Evolutionary conservation across 2,797 vertebrate genomes (phyloP).

Genomic region (Protosalanx chinensis): DNA sequence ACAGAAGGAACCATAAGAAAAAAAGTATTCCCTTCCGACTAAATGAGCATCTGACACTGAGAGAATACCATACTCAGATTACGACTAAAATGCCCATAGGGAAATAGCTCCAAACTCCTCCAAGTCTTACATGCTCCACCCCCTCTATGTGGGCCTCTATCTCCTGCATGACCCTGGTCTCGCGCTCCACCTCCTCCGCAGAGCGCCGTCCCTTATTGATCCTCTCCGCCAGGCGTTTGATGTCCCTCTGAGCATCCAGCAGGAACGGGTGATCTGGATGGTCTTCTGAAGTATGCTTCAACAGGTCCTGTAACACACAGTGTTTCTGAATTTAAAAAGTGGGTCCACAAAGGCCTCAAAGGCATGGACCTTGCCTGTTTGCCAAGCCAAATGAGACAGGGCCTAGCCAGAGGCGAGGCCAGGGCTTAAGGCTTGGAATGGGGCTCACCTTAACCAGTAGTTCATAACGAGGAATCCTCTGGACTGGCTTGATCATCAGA

Average conservation of each 20-base stretch:
- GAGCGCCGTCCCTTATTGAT: conserved; percentile 95
- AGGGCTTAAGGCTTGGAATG: background rate
- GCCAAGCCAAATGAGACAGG: too few relatives aligned
- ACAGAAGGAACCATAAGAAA: background rate
- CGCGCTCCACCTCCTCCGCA: conserved; percentile 91
- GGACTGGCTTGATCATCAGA: conserved; percentile 98
- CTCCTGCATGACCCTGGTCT: conserved; percentile 93
- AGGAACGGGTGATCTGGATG: conserved; percentile 89
- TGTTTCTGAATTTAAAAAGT: too few relatives aligned
- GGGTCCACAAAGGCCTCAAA: too few relatives aligned
- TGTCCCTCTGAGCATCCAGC: conserved; percentile 89
- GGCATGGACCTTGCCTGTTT: background rate
- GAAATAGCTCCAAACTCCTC: background rate
- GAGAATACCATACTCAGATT: too few relatives aligned
- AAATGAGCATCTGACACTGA: background rate
- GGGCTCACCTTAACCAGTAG: conserved; percentile 90
- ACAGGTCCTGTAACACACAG: conserved; percentile 78
- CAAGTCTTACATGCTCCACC: conserved; percentile 85
- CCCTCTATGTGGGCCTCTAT: conserved; percentile 97
- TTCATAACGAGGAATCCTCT: conserved; percentile 95
- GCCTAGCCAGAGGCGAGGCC: background rate
- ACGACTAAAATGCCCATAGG: too few relatives aligned
- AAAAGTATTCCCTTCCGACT: background rate
- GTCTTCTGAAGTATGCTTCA: conserved; percentile 94
- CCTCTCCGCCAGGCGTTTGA: conserved; percentile 92